Percentiles rank a stretch among this genome's conserved stretches.
These are phyloP conservation scores for Psophia crepitans DNA, from an alignment of 2,113 vertebrate genomes.

Conservation along the genomic window DNA sequence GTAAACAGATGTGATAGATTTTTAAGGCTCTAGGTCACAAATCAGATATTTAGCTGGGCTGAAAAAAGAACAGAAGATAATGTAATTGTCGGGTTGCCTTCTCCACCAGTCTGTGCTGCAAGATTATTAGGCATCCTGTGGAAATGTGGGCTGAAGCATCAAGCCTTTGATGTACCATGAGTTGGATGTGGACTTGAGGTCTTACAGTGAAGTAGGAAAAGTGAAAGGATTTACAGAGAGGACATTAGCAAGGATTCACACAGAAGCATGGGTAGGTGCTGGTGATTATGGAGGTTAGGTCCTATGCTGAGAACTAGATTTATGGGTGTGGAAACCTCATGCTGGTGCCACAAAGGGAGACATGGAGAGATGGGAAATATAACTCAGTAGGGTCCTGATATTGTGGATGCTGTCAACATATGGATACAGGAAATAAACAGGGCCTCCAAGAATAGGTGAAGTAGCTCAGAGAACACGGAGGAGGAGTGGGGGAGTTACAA, in stretches of 20 bases:
- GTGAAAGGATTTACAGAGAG: neutral
- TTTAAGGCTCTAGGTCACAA: neutral
- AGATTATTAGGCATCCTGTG: neutral
- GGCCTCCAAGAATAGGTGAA: neutral
- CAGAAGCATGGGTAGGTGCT: neutral
- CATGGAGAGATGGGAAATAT: neutral
- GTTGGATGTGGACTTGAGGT: neutral
- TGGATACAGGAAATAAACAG: neutral
- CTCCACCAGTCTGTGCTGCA: neutral
- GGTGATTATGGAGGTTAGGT: neutral
- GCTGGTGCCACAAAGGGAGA: neutral
- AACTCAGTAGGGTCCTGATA: neutral
- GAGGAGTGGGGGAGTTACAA: neutral
- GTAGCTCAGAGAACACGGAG: neutral
- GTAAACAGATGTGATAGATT: neutral
- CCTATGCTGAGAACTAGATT: neutral
- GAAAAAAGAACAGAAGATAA: neutral
- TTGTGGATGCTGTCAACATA: neutral
- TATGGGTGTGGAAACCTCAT: neutral
- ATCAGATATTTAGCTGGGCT: neutral
- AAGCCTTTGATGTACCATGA: neutral
- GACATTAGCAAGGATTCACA: neutral
- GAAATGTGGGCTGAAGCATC: neutral
- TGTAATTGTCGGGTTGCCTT: neutral
- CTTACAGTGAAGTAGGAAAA: neutral